Conservation (phyloP, 2,888 invertebrate genomes). For the Torymus auratus region DNA sequence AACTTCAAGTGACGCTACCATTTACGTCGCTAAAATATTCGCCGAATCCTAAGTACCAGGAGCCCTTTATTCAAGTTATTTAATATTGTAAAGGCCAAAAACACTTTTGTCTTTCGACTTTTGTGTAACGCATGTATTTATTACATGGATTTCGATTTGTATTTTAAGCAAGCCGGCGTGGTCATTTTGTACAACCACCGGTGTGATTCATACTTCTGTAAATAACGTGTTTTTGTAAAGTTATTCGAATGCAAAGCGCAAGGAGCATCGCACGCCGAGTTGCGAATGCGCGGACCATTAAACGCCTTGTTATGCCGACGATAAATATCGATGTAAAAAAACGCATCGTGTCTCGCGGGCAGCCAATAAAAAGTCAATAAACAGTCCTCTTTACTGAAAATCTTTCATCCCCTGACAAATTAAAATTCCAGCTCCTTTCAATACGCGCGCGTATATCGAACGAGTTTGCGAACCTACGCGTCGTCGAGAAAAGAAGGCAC, state of each 20-base stretch:
- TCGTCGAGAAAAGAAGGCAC: background rate
- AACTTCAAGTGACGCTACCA: slow-evolving; percentile 78
- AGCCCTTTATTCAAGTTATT: background rate
- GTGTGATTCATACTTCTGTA: slow-evolving; percentile 37
- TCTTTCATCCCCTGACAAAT: slow-evolving; percentile 60
- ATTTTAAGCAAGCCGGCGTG: too few species aligned
- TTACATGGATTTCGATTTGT: too few species aligned
- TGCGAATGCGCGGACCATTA: slow-evolving; percentile 19
- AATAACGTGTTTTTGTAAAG: slow-evolving; percentile 45
- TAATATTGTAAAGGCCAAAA: background rate
- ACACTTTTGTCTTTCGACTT: background rate
- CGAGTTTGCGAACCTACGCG: slow-evolving; percentile 50
- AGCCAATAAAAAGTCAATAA: slow-evolving; percentile 57
- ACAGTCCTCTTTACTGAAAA: slow-evolving; percentile 54
- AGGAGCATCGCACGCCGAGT: background rate
- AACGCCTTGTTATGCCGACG: slow-evolving; percentile 32
- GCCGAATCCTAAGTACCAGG: slow-evolving; percentile 62
- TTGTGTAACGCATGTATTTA: background rate
- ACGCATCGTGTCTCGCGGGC: slow-evolving; percentile 3
- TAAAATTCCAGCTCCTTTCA: slow-evolving; percentile 57
- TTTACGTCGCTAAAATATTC: slow-evolving; percentile 78
- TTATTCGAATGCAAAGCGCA: slow-evolving; percentile 20
- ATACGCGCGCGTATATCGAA: slow-evolving; percentile 32
- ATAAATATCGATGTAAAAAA: slow-evolving; percentile 50
- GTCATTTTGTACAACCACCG: background rate